These are phyloP conservation scores for Rhincodon typus DNA, from an alignment of 2,797 vertebrate genomes.

Conservation along the genomic window DNA sequence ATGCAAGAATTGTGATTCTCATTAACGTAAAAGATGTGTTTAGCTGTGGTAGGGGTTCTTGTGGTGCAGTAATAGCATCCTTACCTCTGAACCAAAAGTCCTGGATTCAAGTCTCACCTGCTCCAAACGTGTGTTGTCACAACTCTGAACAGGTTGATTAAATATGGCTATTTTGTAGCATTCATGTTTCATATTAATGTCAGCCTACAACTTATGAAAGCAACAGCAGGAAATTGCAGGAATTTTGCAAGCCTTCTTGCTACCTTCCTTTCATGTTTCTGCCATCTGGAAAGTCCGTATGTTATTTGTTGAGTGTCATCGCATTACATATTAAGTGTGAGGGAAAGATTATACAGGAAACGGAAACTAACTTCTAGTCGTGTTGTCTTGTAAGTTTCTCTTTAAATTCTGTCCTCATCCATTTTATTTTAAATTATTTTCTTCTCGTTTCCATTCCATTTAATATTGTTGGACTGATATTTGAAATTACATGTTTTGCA, in stretches of 20 bases:
- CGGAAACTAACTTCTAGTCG: not conserved
- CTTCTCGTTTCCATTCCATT: not conserved
- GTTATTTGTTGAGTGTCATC: not conserved
- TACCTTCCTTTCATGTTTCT: not conserved
- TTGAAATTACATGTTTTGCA: not conserved
- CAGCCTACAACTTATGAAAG: not conserved
- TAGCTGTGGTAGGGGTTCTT: not conserved
- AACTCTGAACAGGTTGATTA: too few species aligned
- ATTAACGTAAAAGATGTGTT: not conserved
- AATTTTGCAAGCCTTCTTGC: not conserved
- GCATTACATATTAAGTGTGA: not conserved
- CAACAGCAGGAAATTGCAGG: too few species aligned
- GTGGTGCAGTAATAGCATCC: too few species aligned
- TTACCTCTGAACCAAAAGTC: too few species aligned
- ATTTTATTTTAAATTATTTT: not conserved
- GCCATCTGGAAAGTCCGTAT: not conserved
- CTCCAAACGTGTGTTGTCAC: too few species aligned
- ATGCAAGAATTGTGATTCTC: not conserved
- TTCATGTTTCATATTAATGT: not conserved
- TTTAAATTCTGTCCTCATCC: not conserved
- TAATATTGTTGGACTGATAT: not conserved
- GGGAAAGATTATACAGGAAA: not conserved
- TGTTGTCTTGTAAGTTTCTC: not conserved
- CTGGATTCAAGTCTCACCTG: too few species aligned
- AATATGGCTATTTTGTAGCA: too few species aligned